A percentile compares a stretch with the other conserved stretches of the same genome.
Evolutionary conservation across 2,113 vertebrate genomes (phyloP).

Genomic region (Nipponia nippon): DNA sequence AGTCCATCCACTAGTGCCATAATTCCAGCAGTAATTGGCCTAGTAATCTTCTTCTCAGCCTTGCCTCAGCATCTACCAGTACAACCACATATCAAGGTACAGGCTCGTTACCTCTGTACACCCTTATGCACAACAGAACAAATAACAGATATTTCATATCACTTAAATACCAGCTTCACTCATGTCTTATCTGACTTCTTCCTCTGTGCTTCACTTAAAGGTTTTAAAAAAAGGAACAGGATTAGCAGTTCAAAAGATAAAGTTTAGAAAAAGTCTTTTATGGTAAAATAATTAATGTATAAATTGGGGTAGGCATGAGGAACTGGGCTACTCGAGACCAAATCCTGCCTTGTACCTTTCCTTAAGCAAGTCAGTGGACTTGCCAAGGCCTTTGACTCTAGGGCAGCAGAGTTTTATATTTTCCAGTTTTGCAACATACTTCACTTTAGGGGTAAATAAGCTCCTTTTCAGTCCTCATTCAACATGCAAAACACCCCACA

Average conservation of each 20-base stretch:
- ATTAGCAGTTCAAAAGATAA: neutral
- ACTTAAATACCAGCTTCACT: neutral
- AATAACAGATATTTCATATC: neutral
- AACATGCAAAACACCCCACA: slow-evolving; percentile 31
- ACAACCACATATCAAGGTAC: neutral
- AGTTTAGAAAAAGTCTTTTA: neutral
- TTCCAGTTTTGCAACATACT: slow-evolving; percentile 45
- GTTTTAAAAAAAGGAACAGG: neutral
- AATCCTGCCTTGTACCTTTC: neutral
- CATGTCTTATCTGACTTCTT: neutral
- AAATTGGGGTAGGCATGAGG: neutral
- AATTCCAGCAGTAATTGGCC: neutral
- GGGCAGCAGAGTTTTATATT: neutral
- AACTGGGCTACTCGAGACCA: neutral
- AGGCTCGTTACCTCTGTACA: neutral
- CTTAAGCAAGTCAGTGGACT: neutral
- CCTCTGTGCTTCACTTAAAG: neutral
- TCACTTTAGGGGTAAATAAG: slow-evolving; percentile 39
- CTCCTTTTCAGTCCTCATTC: slow-evolving; percentile 17
- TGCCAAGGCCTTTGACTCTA: neutral
- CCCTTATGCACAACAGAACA: neutral
- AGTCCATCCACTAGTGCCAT: neutral
- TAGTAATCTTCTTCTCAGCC: neutral
- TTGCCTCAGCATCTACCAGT: neutral
- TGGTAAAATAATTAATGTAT: neutral